A percentile compares a stretch with the other conserved stretches of the same genome.
These are phyloP conservation scores for Geopemphigus sp. DNA, from an alignment of 1,140 invertebrate species.

Conservation along the genomic window DNA sequence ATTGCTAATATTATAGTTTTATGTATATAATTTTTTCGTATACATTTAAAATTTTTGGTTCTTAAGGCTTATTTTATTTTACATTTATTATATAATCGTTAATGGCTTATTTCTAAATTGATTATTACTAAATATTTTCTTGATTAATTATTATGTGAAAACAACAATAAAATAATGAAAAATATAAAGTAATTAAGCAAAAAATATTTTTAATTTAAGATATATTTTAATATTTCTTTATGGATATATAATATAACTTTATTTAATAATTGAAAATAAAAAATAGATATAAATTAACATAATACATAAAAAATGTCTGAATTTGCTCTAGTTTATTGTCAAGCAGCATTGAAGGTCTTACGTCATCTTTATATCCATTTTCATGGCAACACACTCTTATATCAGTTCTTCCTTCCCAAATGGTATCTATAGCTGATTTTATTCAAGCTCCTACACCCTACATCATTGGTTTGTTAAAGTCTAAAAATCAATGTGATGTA, in stretches of 20 bases:
- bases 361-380: constrained; percentile 75
- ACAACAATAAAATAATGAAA: too few species aligned
- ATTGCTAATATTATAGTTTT: too few species aligned
- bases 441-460: constrained; percentile 73
- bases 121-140: too few species aligned
- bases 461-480: constrained; percentile 67
- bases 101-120: too few species aligned
- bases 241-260: not conserved
- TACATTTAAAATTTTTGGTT: too few species aligned
- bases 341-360: constrained; percentile 70
- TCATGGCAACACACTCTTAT: constrained; percentile 78
- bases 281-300: not conserved
- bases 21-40: too few species aligned
- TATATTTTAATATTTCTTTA: not conserved
- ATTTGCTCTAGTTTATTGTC: constrained; percentile 63
- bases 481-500: constrained; percentile 57
- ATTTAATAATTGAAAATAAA: not conserved
- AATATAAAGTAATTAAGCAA: too few species aligned
- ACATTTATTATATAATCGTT: too few species aligned
- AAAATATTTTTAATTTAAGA: too few species aligned
- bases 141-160: too few species aligned
- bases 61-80: too few species aligned
- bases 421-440: constrained; percentile 63
- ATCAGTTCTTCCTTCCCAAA: constrained; percentile 67
- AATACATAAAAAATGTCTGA: not conserved